A percentile compares a stretch with the other conserved stretches of the same genome.
Evolutionary conservation across 2,888 invertebrate species (phyloP).

Genomic region (Limnephilus marmoratus): DNA sequence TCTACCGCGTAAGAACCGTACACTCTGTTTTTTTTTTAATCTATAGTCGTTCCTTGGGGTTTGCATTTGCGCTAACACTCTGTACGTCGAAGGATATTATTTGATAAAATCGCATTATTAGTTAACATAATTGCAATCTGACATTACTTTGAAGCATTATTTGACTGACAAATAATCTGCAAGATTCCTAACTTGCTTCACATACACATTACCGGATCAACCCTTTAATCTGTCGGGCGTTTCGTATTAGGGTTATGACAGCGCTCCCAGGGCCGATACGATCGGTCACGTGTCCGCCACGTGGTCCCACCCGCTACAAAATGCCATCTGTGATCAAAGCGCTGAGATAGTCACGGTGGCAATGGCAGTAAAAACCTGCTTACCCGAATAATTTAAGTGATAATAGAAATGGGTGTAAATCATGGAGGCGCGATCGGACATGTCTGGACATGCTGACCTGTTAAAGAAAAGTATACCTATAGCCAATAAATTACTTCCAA

Average conservation of each 20-base stretch:
- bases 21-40: too few relatives aligned
- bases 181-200: neutral
- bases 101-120: neutral
- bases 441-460: neutral
- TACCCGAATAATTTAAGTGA: constrained; percentile 60
- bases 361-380: constrained; percentile 62
- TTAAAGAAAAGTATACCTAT: neutral
- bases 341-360: constrained; percentile 54
- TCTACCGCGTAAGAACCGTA: too few relatives aligned
- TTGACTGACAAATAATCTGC: neutral
- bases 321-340: constrained; percentile 52
- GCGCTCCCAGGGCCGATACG: constrained; percentile 42
- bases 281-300: constrained; percentile 61
- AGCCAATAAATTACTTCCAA: neutral
- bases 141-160: neutral
- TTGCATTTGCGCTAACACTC: too few relatives aligned
- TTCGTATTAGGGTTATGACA: constrained; percentile 48
- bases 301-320: constrained; percentile 44
- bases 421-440: neutral
- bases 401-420: constrained; percentile 47
- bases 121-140: neutral
- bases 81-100: neutral
- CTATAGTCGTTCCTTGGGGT: too few relatives aligned
- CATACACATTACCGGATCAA: constrained; percentile 37
- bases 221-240: constrained; percentile 57